Conservation (phyloP, 1,140 invertebrate species). For the Lamellibrachia luymesi region DNA sequence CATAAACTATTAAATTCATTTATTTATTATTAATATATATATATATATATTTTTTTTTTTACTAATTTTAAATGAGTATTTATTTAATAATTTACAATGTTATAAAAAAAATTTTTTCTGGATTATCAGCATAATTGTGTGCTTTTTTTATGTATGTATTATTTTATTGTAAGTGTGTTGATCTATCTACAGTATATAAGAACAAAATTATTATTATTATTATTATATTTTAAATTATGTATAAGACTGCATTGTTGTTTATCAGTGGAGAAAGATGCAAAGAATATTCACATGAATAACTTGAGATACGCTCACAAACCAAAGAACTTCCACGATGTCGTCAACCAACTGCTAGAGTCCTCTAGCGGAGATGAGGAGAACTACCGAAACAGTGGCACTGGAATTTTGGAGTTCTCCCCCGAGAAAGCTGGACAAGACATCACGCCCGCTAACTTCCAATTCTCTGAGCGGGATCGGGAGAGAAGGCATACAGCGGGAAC, state of each 20-base stretch:
- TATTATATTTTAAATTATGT: not conserved
- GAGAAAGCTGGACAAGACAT: conserved; percentile 86
- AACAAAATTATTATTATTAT: not conserved
- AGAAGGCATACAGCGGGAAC: conserved; percentile 58
- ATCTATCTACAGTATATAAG: too few species aligned
- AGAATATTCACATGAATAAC: not conserved
- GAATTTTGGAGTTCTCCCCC: conserved; percentile 78
- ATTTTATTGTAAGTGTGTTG: too few species aligned
- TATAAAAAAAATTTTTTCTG: too few species aligned
- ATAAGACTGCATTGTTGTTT: not conserved
- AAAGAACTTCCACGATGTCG: not conserved
- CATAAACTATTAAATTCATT: too few species aligned
- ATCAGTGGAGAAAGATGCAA: not conserved
- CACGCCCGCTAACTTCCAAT: conserved; percentile 73
- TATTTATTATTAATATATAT: too few species aligned
- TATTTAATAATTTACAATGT: too few species aligned
- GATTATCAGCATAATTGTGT: too few species aligned
- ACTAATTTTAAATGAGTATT: too few species aligned
- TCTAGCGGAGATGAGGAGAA: not conserved
- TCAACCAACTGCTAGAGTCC: not conserved
- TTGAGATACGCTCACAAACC: not conserved
- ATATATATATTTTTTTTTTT: too few species aligned
- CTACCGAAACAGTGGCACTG: conserved; percentile 52
- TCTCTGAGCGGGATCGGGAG: conserved; percentile 56
- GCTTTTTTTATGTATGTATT: too few species aligned